A percentile compares a stretch with the other conserved stretches of the same genome.
Conservation (phyloP, 30 jellyfish, hydroid and myxozoan species). For the Turritopsis rubra region DNA sequence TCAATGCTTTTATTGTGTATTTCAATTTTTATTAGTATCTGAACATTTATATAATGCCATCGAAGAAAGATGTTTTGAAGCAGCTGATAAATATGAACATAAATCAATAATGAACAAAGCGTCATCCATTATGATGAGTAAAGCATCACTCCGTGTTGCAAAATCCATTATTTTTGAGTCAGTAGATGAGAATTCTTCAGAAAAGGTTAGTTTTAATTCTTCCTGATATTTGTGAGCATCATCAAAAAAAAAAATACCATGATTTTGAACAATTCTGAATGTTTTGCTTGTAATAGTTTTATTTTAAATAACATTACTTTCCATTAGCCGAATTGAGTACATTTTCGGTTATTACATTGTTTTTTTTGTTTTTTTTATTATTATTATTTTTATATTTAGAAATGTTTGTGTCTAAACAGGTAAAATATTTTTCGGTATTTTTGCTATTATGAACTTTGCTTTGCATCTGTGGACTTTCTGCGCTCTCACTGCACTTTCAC, state of each 20-base stretch:
- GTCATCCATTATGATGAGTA: background rate
- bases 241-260: too few species aligned
- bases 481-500: too few species aligned
- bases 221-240: background rate
- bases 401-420: background rate
- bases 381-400: background rate
- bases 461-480: too few species aligned
- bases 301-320: too few species aligned
- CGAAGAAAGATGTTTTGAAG: slow-evolving; percentile 2
- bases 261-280: too few species aligned
- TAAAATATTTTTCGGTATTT: background rate
- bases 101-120: background rate
- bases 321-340: too few species aligned
- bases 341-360: too few species aligned
- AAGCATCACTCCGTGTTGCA: background rate
- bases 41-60: slow-evolving; percentile 1
- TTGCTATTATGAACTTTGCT: too few species aligned
- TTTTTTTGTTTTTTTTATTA: too few species aligned
- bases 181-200: background rate
- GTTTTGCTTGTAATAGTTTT: too few species aligned
- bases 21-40: background rate
- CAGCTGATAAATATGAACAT: background rate
- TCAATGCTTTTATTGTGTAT: background rate
- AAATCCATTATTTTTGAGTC: background rate
- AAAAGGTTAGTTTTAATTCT: background rate